Conservation (phyloP, 1,140 invertebrate species). For the Scaptodrosophila lebanonensis region DNA sequence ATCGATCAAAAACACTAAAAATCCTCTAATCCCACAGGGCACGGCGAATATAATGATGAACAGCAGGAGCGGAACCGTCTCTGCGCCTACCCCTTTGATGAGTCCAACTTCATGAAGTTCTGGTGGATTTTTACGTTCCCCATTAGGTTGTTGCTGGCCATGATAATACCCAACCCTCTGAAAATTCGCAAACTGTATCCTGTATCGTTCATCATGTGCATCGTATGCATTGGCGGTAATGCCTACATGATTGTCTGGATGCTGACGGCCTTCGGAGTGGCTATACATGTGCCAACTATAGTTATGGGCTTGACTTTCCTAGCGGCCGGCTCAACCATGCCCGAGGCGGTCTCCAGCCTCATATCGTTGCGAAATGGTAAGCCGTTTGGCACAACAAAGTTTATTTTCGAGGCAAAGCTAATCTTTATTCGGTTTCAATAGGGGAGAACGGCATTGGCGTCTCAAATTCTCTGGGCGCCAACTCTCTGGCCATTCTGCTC, state of each 20-base stretch:
- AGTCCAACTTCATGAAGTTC: conserved; percentile 76
- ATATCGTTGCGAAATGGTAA: conserved; percentile 88
- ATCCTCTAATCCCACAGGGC: conserved; percentile 29
- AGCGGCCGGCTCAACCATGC: conserved; percentile 91
- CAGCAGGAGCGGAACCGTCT: conserved; percentile 45
- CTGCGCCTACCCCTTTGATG: conserved; percentile 47
- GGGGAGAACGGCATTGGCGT: conserved; percentile 90
- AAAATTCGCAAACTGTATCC: conserved; percentile 84
- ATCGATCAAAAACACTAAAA: not conserved
- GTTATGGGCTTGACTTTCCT: conserved; percentile 94
- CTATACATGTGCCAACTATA: conserved; percentile 87
- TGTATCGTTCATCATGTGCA: conserved; percentile 90
- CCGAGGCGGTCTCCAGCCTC: conserved; percentile 90
- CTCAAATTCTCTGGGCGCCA: conserved; percentile 89
- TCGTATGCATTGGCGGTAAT: conserved; percentile 89
- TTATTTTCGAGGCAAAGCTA: not conserved
- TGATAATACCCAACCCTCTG: conserved; percentile 87
- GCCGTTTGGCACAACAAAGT: conserved; percentile 54
- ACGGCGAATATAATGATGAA: conserved; percentile 49
- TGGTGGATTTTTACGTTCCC: conserved; percentile 87
- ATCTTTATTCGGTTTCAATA: conserved; percentile 68
- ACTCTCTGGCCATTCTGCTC: conserved; percentile 90
- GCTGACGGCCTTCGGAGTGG: conserved; percentile 89
- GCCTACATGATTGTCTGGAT: conserved; percentile 95
- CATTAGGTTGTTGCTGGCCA: conserved; percentile 82